phyloP scores from a whole-genome alignment of 2,113 vertebrate species.

The Eulemur macaco region DNA sequence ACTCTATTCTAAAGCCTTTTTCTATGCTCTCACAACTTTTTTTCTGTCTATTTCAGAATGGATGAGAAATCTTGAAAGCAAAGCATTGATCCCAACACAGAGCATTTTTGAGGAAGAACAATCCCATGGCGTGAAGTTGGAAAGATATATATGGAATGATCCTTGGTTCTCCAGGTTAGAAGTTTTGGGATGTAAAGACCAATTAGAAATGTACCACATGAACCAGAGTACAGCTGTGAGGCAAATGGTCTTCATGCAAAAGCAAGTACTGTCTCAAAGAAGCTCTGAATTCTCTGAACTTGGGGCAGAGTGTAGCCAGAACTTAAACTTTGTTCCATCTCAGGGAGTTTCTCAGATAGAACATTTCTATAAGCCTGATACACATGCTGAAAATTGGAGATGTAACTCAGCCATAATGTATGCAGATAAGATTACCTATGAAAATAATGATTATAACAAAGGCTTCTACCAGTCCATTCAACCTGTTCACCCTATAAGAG shows the following conservation, averaged over 20 bases:
- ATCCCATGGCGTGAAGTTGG: conserved; percentile 54
- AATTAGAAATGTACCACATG: conserved; percentile 61
- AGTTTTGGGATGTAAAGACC: conserved; percentile 66
- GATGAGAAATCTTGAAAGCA: conserved; percentile 59
- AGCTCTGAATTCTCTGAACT: conserved; percentile 56
- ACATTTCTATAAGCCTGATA: conserved; percentile 55
- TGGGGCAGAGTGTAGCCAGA: conserved; percentile 55
- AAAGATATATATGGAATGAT: conserved; percentile 62
- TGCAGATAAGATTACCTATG: conserved; percentile 59
- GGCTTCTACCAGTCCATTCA: conserved; percentile 47
- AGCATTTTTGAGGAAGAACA: conserved; percentile 51
- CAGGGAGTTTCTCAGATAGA: conserved; percentile 68
- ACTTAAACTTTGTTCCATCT: conserved; percentile 57
- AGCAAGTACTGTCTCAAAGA: conserved; percentile 63
- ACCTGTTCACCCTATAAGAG: neutral
- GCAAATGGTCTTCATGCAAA: conserved; percentile 74
- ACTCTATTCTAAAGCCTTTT: neutral
- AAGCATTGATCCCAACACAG: conserved; percentile 48
- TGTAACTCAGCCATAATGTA: conserved; percentile 70
- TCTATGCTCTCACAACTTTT: neutral
- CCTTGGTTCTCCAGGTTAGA: conserved; percentile 72
- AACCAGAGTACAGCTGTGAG: conserved; percentile 67
- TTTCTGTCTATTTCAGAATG: conserved; percentile 66
- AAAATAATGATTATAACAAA: conserved; percentile 39
- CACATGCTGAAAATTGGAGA: conserved; percentile 57